A percentile compares a stretch with the other conserved stretches of the same genome.
phyloP scores from a whole-genome alignment of 2,888 invertebrate species.

The Leptinotarsa haldemani region DNA sequence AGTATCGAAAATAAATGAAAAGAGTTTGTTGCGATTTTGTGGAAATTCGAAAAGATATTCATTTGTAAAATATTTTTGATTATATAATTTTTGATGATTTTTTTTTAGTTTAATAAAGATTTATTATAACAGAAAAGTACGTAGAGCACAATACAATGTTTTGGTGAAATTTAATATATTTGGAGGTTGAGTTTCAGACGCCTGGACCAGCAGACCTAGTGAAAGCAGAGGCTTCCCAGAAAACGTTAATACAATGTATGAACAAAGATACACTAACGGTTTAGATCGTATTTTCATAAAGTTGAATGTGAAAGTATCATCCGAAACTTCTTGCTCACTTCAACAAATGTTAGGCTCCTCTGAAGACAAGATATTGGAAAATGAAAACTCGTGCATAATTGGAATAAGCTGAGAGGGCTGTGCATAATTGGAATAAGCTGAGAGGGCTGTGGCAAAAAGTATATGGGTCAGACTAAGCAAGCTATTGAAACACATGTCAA shows the following conservation, averaged over 20 bases:
- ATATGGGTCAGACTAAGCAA: too few species aligned
- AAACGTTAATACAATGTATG: background rate
- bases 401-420: too few species aligned
- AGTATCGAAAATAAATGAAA: slow-evolving; percentile 57
- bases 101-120: slow-evolving; percentile 13
- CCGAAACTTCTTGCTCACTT: too few species aligned
- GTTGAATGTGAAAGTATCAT: too few species aligned
- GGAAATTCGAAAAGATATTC: background rate
- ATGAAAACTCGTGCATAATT: too few species aligned
- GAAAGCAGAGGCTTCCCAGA: background rate
- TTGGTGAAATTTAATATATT: background rate
- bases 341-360: too few species aligned
- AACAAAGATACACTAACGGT: too few species aligned
- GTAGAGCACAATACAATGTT: background rate
- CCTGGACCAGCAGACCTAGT: background rate
- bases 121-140: background rate
- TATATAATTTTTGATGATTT: background rate
- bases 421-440: too few species aligned
- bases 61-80: slow-evolving; percentile 10
- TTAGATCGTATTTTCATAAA: too few species aligned
- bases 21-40: background rate
- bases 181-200: slow-evolving; percentile 1
- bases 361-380: too few species aligned
- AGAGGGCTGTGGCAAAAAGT: too few species aligned
- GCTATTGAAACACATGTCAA: too few species aligned